A percentile compares a stretch with the other conserved stretches of the same genome.
These are phyloP conservation scores for Umimayanthus kanabou DNA, from an alignment of 92 coral and sea anemone species.

Conservation along the genomic window DNA sequence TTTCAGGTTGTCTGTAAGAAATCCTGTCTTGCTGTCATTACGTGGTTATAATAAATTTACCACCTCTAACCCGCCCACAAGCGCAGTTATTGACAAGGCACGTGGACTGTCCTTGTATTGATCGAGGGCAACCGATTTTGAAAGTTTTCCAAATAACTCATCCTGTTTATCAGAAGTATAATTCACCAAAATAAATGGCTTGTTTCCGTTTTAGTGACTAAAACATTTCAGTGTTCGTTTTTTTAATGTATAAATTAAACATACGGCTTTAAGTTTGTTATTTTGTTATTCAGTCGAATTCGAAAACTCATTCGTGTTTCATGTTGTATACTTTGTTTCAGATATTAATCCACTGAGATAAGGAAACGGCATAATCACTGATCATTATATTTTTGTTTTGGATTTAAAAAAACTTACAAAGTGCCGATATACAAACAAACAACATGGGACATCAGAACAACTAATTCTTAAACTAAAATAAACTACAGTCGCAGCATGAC, in stretches of 20 bases:
- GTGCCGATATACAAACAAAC: not conserved
- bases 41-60: conserved; percentile 63
- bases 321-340: not conserved
- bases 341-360: not conserved
- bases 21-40: conserved; percentile 74
- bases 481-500: not conserved
- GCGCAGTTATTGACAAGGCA: conserved; percentile 56
- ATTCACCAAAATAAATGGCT: not conserved
- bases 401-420: not conserved
- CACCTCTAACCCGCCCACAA: conserved; percentile 79
- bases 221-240: not conserved
- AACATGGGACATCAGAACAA: not conserved
- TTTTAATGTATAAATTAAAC: not conserved
- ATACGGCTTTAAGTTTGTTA: not conserved
- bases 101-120: conserved; percentile 20
- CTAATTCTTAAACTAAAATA: not conserved
- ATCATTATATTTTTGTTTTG: not conserved
- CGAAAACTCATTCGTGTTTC: not conserved
- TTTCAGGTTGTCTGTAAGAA: conserved; percentile 35
- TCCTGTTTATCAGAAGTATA: not conserved
- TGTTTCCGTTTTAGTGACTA: not conserved
- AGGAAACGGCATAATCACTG: not conserved
- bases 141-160: not conserved
- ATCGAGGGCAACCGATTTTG: conserved; percentile 21
- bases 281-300: not conserved